Conservation (phyloP, 2,888 invertebrate genomes). For the Tyria jacobaeae region DNA sequence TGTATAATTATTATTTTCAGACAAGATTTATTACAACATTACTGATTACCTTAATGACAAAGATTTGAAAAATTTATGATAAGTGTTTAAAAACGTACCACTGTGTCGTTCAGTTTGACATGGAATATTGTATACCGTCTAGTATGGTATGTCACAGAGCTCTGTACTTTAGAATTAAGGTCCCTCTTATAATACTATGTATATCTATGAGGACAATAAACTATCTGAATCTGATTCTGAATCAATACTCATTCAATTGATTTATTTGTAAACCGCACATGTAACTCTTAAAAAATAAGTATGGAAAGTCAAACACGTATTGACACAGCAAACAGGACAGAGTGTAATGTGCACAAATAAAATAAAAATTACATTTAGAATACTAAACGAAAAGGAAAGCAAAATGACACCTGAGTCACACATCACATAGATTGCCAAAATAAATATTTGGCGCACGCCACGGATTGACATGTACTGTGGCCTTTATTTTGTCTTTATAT, state of each 20-base stretch:
- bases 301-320: conserved; percentile 7
- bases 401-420: conserved; percentile 53
- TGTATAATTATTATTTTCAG: too few species aligned
- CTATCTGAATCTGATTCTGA: too few species aligned
- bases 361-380: conserved; percentile 49
- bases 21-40: too few species aligned
- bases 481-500: conserved; percentile 65
- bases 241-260: neutral
- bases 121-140: too few species aligned
- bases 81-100: too few species aligned
- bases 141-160: too few species aligned
- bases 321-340: conserved; percentile 15
- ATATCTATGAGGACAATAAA: neutral
- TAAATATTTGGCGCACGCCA: conserved; percentile 61
- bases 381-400: conserved; percentile 67
- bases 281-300: neutral
- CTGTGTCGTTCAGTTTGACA: too few species aligned
- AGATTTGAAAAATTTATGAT: too few species aligned
- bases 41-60: too few species aligned
- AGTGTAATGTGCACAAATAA: conserved; percentile 30
- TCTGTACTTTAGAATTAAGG: too few species aligned
- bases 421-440: conserved; percentile 40
- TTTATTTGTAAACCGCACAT: neutral
- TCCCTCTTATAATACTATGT: too few species aligned
- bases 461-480: conserved; percentile 66